Evolutionary conservation across 2,797 vertebrate species (phyloP).

Genomic region (Apogon talboti): DNA sequence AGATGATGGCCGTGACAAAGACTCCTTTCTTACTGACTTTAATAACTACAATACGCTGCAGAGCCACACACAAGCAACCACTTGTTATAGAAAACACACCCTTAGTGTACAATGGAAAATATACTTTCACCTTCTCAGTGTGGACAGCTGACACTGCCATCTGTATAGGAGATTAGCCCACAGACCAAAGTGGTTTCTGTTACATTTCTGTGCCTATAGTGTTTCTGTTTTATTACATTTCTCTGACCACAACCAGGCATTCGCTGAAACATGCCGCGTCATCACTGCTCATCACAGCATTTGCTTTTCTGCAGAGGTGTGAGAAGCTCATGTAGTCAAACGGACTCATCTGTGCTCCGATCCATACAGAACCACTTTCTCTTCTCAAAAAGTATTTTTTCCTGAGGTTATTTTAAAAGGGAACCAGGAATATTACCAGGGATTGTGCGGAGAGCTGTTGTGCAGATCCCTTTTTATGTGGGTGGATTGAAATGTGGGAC

Average conservation of each 20-base stretch:
- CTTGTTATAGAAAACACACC: constrained; percentile 70
- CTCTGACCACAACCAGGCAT: neutral
- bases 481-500: constrained; percentile 20
- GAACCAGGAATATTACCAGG: neutral
- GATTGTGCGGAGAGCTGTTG: no score
- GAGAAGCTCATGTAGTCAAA: constrained; percentile 12
- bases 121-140: constrained; percentile 13
- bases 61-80: constrained; percentile 75
- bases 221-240: neutral
- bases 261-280: neutral
- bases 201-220: neutral
- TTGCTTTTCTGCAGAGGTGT: neutral
- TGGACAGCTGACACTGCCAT: constrained; percentile 11
- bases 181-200: neutral
- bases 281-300: neutral
- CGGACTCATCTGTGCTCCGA: neutral
- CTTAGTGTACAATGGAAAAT: constrained; percentile 24
- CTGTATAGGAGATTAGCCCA: neutral
- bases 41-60: constrained; percentile 75
- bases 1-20: constrained; percentile 85
- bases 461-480: constrained; percentile 33
- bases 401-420: constrained; percentile 14
- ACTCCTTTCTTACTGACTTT: constrained; percentile 86
- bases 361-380: constrained; percentile 25
- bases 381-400: constrained; percentile 3